phyloP scores from a whole-genome alignment of 1,140 invertebrate genomes.

The Metaphire vulgaris region DNA sequence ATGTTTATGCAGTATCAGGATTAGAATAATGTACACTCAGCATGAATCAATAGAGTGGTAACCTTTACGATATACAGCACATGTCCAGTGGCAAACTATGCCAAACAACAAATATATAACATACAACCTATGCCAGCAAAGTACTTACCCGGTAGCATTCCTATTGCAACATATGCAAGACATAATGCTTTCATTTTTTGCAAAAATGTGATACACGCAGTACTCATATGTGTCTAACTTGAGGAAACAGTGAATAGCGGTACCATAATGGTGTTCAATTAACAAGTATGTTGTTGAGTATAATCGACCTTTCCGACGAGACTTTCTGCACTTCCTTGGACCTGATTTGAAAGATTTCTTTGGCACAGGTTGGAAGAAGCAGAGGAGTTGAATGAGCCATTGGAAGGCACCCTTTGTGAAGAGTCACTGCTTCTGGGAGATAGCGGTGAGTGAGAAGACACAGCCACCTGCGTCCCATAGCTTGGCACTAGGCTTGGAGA shows the following conservation, averaged over 20 bases:
- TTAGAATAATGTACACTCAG: neutral
- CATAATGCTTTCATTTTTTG: neutral
- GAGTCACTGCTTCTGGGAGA: neutral
- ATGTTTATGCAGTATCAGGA: too few species aligned
- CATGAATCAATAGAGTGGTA: neutral
- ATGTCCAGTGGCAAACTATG: too few species aligned
- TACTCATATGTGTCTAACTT: neutral
- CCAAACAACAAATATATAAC: too few species aligned
- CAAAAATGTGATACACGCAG: neutral
- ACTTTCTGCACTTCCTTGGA: slow-evolving; percentile 80
- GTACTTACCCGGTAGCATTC: neutral
- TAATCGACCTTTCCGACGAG: slow-evolving; percentile 73
- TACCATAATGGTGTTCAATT: neutral
- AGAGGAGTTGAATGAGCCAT: neutral
- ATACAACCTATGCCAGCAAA: too few species aligned
- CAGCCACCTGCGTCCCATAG: neutral
- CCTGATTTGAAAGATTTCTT: slow-evolving; percentile 43
- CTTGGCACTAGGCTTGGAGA: slow-evolving; percentile 51
- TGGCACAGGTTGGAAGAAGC: neutral
- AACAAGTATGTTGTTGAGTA: neutral
- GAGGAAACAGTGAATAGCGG: neutral
- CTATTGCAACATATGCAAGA: neutral
- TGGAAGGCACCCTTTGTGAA: neutral
- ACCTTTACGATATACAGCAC: too few species aligned
- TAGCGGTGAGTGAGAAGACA: neutral